Evolutionary conservation across 2,888 invertebrate genomes (phyloP), one percentile per base, ranked within the genome.

Genomic region (Byasa hedistus): DNA sequence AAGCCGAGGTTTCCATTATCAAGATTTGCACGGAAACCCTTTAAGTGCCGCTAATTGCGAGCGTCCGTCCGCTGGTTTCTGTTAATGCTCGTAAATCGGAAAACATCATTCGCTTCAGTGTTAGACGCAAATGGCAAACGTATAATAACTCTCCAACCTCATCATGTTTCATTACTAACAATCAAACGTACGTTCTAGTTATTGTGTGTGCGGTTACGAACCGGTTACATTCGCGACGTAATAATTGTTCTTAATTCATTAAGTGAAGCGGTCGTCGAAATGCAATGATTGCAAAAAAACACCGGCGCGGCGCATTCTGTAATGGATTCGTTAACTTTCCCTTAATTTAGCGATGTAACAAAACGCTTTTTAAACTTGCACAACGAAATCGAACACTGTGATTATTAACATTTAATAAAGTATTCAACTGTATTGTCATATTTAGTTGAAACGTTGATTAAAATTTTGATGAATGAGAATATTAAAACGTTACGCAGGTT

Each of bases 11-110:
- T 82, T 67, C 60, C 85, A 87, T 87, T 88, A 88, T 87, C 85
- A 83, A 87, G 87, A 87, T 87, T 86, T 85, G 84, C 84, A 82
- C 85, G 85, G 83, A 85, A 86, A 84, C 86, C 89, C 87, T 86
- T 86, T 85, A 83, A 83, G 84, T 81, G 81, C 80, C 75, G 83
- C 85, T 89, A 87, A 89, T 89, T 89, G 83, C 82, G 68, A 79
- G 75, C 74, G 80, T 77, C 80, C 80, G 83, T 83, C 55, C 83
- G 82, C 81, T 76, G 79, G 79, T 82, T 84, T 82, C 76, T 76
- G 77, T 76, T 71, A 76, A 77, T 75, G 72, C 68, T 71, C 73
- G 69, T 71, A 68, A 69, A 70, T 73, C 72, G 71, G 73, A 72
- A 69, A 70, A 71, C 68, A 61, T 65, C 57, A 61, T 71, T 69